Base-by-base conservation (phyloP, 2,113 vertebrate genomes). In the Anguilla japonica region DNA sequence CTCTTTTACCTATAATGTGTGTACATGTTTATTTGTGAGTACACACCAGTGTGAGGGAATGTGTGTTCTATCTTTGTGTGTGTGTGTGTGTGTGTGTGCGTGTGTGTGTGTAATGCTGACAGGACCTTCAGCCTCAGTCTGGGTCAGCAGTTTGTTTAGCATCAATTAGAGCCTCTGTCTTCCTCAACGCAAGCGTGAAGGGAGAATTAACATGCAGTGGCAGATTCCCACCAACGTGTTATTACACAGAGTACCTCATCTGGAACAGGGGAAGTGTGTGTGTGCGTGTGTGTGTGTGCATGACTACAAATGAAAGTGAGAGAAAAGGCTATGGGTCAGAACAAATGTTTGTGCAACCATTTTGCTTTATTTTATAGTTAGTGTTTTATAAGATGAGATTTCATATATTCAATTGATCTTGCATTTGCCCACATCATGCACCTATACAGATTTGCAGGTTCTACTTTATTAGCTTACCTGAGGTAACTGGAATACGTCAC, bases 141-240 rank as follows among this genome's bases (percentile, higher is more conserved):
- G 91, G 94, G 94, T 95, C 94, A 95, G 94, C 93, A 94, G 94
- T 93, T 95, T 95, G 93, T 95, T 95, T 95, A 95, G 93, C 93
- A 94, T 97, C 96, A 97, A 97, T 98, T 97, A 97, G 96, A 96
- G 95, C 90, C 93, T 95, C 96, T 96, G 96, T 97, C 97, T 96
- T 96, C 96, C 95, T 97, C 96, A 96, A 95, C 92, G 95, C 95
- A 97, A 97, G 97, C 97, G 96, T 96, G 96, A 96, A 93, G 93
- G 94, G 94, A 93, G 96, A 96, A 96, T 96, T 96, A 97, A 97
- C 96, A 94, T 97, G 96, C 96, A 94, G 92, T 96, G 96, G 96
- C 97, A 97, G 96, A 95, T 97, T 97, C 96, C 96, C 97, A 97
- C 96, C 97, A 96, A 96, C 95, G 75, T 91, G 92, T 92, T 92